Evolutionary conservation across 2,888 invertebrate species (phyloP), one percentile per base, ranked within the genome.

Genomic region (Lysandra coridon): DNA sequence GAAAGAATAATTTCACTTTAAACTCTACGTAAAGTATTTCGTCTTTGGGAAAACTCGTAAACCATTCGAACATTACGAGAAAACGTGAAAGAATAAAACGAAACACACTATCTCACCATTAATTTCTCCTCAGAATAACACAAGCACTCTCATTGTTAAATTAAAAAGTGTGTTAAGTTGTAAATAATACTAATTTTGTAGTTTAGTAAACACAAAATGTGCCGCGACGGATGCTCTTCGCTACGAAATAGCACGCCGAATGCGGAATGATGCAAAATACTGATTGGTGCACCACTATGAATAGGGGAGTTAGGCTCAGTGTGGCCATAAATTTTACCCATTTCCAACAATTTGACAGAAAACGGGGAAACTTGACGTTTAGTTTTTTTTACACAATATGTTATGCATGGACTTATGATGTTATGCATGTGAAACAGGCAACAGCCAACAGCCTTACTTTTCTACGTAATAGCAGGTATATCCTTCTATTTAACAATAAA

Each of bases 1-100:
- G 30, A 49, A 23, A 53, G 53, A 75, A 53, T 76, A 53, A 76
- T 75, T 75, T 12, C 30, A 75, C 53, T 17, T 17, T 49, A 74
- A 76, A 57, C 76, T 76, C 76, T 53, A 53, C 57, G 33, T 76
- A 76, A 75, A 76, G 76, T 76, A 57, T 30, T 76, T 57, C 76
- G 76, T 76, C 76, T 76, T 76, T 76, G 57, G 49, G 76, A 76
- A 76, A 76, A 76, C 76, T 76, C 76, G 53, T 76, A 76, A 76
- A 76, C 76, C 76, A 76, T 76, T 53, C 57, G 53, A 76, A 53
- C 76, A 76, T 33, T 7, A 57, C 17, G n/a, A 33, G 76, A 76
- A 76, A 53, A 57, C 76, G 76, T 53, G 5, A 76, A 76, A 33
- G 30, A 76, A 53, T 76, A 57, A 76, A 76, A 7, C 30, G 12